These are phyloP conservation scores for Aphrophora alni DNA, from an alignment of 2,888 invertebrate genomes.

Conservation along the genomic window DNA sequence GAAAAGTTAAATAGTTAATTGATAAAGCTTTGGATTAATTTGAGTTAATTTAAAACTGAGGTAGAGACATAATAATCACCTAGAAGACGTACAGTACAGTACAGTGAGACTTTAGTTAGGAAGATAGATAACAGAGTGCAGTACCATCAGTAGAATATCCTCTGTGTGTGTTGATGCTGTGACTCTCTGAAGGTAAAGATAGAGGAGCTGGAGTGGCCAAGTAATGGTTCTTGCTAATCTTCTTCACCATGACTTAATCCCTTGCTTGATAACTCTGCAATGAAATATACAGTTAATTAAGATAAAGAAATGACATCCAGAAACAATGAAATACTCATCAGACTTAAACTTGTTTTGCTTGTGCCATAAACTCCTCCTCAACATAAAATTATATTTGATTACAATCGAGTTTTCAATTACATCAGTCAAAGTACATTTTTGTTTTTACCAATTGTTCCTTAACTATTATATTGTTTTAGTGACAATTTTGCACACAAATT, in stretches of 20 bases:
- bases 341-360: too few relatives aligned
- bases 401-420: too few relatives aligned
- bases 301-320: too few relatives aligned
- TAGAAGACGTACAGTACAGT: not conserved
- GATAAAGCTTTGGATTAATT: not conserved
- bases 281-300: too few relatives aligned
- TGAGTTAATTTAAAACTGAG: not conserved
- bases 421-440: too few relatives aligned
- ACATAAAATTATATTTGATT: too few relatives aligned
- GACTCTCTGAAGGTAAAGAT: slow-evolving; percentile 3
- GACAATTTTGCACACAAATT: too few relatives aligned
- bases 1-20: not conserved
- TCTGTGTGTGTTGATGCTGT: slow-evolving; percentile 34
- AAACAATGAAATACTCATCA: too few relatives aligned
- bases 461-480: too few relatives aligned
- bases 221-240: slow-evolving; percentile 76
- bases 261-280: too few relatives aligned
- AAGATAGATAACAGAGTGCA: slow-evolving; percentile 22
- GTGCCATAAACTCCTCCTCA: too few relatives aligned
- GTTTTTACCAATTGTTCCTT: too few relatives aligned
- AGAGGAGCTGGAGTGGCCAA: slow-evolving; percentile 64
- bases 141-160: slow-evolving; percentile 53
- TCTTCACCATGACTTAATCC: slow-evolving; percentile 67
- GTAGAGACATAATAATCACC: not conserved
- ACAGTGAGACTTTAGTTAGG: not conserved